A percentile compares a stretch with the other conserved stretches of the same genome.
Evolutionary conservation across 1,140 invertebrate genomes (phyloP).

Genomic region (Heliconius hewitsoni): DNA sequence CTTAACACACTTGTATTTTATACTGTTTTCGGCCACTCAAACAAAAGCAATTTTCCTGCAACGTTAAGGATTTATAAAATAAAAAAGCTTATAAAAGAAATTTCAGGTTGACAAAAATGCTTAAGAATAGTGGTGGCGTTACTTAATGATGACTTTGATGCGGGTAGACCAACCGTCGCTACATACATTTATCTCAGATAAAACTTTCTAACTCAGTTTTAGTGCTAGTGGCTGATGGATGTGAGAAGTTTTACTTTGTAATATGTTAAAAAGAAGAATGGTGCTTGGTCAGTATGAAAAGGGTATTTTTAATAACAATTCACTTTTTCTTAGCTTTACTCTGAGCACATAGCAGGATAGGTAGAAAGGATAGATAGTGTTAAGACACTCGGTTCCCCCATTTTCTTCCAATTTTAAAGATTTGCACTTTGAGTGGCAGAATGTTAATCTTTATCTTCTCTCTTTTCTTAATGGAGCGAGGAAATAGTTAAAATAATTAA

Average conservation of each 20-base stretch:
- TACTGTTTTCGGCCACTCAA: neutral
- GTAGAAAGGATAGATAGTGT: neutral
- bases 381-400: neutral
- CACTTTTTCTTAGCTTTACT: neutral
- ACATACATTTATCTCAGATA: constrained; percentile 20
- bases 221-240: constrained; percentile 17
- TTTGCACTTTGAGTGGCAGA: neutral
- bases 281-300: neutral
- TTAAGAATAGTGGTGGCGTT: neutral
- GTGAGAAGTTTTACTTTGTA: constrained; percentile 11
- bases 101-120: neutral
- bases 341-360: neutral
- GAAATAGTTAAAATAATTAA: neutral
- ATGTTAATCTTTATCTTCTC: neutral
- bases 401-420: neutral
- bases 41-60: neutral
- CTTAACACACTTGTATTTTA: too few relatives aligned
- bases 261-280: neutral
- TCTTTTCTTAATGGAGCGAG: neutral
- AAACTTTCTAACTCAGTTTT: constrained; percentile 16
- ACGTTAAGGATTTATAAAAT: neutral
- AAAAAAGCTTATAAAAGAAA: neutral
- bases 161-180: neutral
- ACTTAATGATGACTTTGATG: constrained; percentile 10
- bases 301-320: neutral